A percentile compares a stretch with the other conserved stretches of the same genome.
Conservation (phyloP, 2,113 vertebrate genomes). For the Antechinus stuartii region DNA sequence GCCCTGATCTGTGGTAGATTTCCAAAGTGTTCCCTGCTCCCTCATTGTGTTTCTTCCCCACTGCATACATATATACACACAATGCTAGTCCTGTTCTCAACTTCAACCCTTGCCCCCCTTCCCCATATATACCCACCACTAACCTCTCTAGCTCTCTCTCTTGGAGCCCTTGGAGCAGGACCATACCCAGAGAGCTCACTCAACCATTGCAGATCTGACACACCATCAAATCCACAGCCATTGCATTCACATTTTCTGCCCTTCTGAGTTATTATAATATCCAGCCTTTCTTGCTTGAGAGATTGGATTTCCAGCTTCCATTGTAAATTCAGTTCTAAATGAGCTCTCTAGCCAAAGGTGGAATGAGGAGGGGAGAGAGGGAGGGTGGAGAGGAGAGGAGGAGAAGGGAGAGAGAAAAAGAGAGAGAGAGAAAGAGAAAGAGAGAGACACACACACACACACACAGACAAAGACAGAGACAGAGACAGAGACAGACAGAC, state of each 20-base stretch:
- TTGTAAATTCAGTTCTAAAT: slow-evolving; percentile 78
- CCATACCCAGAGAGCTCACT: slow-evolving; percentile 30
- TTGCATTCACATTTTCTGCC: slow-evolving; percentile 69
- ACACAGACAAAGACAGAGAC: no score
- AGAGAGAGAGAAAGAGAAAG: neutral
- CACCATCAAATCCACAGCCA: slow-evolving; percentile 66
- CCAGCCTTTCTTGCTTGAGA: slow-evolving; percentile 53
- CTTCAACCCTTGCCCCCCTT: slow-evolving; percentile 10
- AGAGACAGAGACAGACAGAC: no score
- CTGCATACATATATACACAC: neutral
- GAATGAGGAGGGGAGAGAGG: slow-evolving; percentile 21
- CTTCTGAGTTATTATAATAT: slow-evolving; percentile 73
- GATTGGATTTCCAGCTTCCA: slow-evolving; percentile 76
- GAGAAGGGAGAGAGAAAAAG: neutral
- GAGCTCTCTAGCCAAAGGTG: neutral
- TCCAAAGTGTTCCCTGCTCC: slow-evolving; percentile 23
- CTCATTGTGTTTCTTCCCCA: neutral
- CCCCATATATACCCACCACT: neutral
- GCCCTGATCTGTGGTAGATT: slow-evolving; percentile 30
- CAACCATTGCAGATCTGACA: slow-evolving; percentile 66
- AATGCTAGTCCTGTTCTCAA: slow-evolving; percentile 12
- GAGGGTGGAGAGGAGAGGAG: slow-evolving; percentile 29
- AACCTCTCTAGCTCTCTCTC: slow-evolving; percentile 61
- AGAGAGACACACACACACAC: neutral
- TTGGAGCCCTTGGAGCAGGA: slow-evolving; percentile 16